Conservation (phyloP, 2,797 vertebrate species). For the Anguilla megastoma region DNA sequence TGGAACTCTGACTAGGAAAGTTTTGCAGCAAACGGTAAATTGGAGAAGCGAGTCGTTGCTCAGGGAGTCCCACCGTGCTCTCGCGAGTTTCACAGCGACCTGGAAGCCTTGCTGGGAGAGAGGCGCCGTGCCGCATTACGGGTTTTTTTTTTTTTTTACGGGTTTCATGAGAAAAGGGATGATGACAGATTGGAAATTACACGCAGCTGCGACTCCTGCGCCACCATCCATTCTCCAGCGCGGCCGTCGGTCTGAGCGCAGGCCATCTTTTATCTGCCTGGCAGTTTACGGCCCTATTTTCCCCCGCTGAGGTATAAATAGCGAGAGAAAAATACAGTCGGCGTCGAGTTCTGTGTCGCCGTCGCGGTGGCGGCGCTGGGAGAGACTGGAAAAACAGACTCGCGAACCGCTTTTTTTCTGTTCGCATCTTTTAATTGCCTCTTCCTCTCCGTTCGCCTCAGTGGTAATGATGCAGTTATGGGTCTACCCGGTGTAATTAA, state of each 20-base stretch:
- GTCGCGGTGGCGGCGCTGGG: not conserved
- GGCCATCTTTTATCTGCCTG: constrained; percentile 32
- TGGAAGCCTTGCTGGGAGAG: not conserved
- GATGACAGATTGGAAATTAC: constrained; percentile 16
- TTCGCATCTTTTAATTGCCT: not conserved
- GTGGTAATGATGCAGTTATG: not conserved
- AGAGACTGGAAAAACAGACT: not conserved
- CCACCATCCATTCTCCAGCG: constrained; percentile 1
- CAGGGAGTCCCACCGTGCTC: not conserved
- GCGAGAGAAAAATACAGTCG: not conserved
- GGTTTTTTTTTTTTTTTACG: not conserved
- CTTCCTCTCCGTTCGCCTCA: not conserved
- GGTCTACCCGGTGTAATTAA: not conserved
- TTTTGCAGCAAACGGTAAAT: not conserved
- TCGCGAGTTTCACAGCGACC: constrained; percentile 2
- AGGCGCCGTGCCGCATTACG: not conserved
- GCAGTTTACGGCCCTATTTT: constrained; percentile 29
- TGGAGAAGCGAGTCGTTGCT: not conserved
- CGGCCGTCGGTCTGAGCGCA: not conserved
- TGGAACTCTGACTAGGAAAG: not conserved
- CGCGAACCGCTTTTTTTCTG: not conserved
- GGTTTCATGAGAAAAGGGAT: constrained; percentile 14
- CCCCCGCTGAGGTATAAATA: constrained; percentile 21
- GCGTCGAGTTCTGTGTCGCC: not conserved
- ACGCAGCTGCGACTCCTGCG: constrained; percentile 18